Evolutionary conservation across 2,888 invertebrate genomes (phyloP), one percentile per base, ranked within the genome.

Genomic region (Ypsolopha sequella): DNA sequence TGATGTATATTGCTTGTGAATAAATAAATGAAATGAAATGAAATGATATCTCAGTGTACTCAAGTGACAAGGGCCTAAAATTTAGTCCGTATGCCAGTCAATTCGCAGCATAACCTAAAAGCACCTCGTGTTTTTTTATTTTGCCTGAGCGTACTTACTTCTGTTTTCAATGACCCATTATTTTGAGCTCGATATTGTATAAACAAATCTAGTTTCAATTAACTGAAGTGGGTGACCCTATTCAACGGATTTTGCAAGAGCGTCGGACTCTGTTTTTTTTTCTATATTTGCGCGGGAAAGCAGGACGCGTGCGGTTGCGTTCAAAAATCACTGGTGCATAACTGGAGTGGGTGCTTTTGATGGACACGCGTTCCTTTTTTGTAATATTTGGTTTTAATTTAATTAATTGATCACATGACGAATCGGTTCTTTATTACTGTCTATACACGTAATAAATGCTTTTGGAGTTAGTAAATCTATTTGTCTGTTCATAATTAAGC

Each of bases 311-410:
- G 70, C 66, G 61, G 64, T 67, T 62, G 13, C 72, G 70, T 73
- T 72, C 64, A 52, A 61, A 55, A 74, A 64, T 66, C 76, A 66
- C 65, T 76, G 74, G 71, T 56, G 70, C 79, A 68, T 74, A 64
- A 59, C 73, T 56, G 46, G 59, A 80, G 80, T 75, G 78, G 73
- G 67, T 59, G 73, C 74, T 64, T 64, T 60, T 66, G 70, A 58
- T 63, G 41, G 80, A 55, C 84, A 84, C 84, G 82, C 80, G 85
- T 60, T 63, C 62, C 48, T 48, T 66, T 68, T 66, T 64, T 70
- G 62, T 62, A 63, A 66, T 79, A 72, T 80, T 80, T 78, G 66
- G 65, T 69, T 77, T 80, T 73, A 79, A 80, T 81, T 79, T 71
- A 70, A 78, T 77, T 78, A 72, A 75, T 76, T 68, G 62, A 58